Evolutionary conservation across 2,797 vertebrate genomes (phyloP), one percentile per base, ranked within the genome.

Genomic region (Propithecus deckenii): DNA sequence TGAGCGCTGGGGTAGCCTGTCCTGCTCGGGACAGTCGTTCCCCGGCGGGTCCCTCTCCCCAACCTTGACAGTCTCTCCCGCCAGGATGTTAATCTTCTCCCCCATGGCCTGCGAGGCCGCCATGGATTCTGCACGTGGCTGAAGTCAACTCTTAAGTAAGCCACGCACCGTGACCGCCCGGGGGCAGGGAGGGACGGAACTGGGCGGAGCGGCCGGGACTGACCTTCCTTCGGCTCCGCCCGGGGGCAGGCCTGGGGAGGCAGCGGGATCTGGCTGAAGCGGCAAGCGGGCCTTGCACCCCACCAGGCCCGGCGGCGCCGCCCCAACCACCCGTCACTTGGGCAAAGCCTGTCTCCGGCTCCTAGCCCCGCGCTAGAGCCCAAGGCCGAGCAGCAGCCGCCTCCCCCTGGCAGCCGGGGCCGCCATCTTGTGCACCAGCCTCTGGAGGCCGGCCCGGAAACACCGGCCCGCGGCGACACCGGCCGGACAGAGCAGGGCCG

Each of bases 351-450:
- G 43, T 20, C 55, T 52, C 25, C 1, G 4, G 35, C 35, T 43
- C 43, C 57, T 4, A 20, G 57, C 32, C 59, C n/a, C 3, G 14
- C 0, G 22, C 55, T 78, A 86, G 18, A 75, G n/a, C 30, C 30
- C 52, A 4, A 52, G 4, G 43, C 14, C 5, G 13, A 25, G 78
- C 46, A 11, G 38, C 41, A 0, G 5, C 10, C 30, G 0, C 4
- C 0, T 4, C 4, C 90, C 83, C 92, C 55, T 12, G 74, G 28
- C 5, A 7, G 0, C 55, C 15, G 22, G 20, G 2, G 23, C 86
- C 71, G 94, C 98, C 97, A 97, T 97, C n/a, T 98, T 98, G 96
- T 92, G 92, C 89, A 5, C 28, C 30, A 25, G 59, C 86, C 84
- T 89, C 83, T 15, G 25, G n/a, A 15, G 76, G 59, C 91, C 94